Evolutionary conservation across 2,797 vertebrate species (phyloP), one percentile per base, ranked within the genome.

Genomic region (Manis pentadactyla): DNA sequence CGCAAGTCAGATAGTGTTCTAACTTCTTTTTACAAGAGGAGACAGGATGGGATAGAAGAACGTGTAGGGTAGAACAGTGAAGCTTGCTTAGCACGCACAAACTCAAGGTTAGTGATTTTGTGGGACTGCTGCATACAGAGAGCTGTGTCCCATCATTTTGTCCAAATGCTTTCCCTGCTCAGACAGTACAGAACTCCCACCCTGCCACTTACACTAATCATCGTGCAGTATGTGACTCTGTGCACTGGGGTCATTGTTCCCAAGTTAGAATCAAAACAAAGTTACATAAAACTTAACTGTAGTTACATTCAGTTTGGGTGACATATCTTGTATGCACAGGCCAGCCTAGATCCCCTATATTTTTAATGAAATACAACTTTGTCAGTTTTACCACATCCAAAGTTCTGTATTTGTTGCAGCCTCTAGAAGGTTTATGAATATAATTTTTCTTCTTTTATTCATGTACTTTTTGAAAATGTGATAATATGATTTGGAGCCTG

Each of bases 191-290:
- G 69, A 68, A 11, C 42, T 2, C 51, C 23, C 11, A 7, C 13
- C 10, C 7, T 23, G 14, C 11, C 27, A 27, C 34, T 31, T 29
- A 31, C 7, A 23, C 6, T 15, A 23, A 51, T 21, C 11, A 7
- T 29, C 29, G 31, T 71, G 29, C 86, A 74, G 49, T 55, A 75
- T 27, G 9, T 14, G 21, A 69, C n/a, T 51, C 4, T 1, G 23
- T 59, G n/a, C 39, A 46, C 75, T 49, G 73, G 55, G 53, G 37
- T 89, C 82, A 51, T 49, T 57, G 15, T 34, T 74, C 83, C 10
- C 31, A 87, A 78, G 55, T 51, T 55, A 77, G 66, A 87, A 77
- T 55, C 18, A 85, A 96, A 96, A 39, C 79, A 84, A 55, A 64
- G 37, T 49, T 83, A 64, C 18, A 68, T 46, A 69, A 69, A 73